Percentiles rank a stretch among this genome's conserved stretches.
Evolutionary conservation across 2,113 vertebrate genomes (phyloP).

Genomic region (Aldabrachelys gigantea): DNA sequence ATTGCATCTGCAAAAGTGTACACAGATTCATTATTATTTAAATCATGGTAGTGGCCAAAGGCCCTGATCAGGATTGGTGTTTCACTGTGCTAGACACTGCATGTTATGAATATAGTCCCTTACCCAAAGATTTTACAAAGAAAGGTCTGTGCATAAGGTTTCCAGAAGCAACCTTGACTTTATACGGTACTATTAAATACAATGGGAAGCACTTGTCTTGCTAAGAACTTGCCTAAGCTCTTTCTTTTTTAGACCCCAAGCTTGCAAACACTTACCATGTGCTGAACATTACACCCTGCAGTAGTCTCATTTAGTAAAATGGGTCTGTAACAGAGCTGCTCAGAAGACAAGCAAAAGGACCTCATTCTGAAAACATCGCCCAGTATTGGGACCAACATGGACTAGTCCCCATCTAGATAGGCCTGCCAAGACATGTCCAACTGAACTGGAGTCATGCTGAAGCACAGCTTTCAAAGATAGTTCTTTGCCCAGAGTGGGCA

Average conservation of each 20-base stretch:
- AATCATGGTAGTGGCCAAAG: background rate
- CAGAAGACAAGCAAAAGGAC: background rate
- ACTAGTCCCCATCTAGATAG: background rate
- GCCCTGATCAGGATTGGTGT: background rate
- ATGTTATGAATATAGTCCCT: background rate
- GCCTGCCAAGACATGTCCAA: background rate
- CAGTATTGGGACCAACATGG: background rate
- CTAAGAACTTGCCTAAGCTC: too few species aligned
- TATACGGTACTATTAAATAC: background rate
- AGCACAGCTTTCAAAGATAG: background rate
- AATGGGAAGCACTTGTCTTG: background rate
- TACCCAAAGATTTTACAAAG: background rate
- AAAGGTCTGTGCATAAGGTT: background rate
- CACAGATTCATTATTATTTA: background rate
- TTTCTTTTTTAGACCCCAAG: background rate
- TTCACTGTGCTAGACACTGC: background rate
- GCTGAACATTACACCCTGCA: background rate
- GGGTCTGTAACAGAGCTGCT: background rate
- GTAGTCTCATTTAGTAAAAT: background rate
- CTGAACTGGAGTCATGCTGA: background rate
- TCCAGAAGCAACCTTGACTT: background rate
- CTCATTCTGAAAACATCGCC: background rate
- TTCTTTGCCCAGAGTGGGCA: background rate
- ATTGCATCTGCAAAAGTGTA: background rate
- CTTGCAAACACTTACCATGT: background rate